Conservation (phyloP, 1,140 invertebrate genomes). For the Agrilus planipennis region DNA sequence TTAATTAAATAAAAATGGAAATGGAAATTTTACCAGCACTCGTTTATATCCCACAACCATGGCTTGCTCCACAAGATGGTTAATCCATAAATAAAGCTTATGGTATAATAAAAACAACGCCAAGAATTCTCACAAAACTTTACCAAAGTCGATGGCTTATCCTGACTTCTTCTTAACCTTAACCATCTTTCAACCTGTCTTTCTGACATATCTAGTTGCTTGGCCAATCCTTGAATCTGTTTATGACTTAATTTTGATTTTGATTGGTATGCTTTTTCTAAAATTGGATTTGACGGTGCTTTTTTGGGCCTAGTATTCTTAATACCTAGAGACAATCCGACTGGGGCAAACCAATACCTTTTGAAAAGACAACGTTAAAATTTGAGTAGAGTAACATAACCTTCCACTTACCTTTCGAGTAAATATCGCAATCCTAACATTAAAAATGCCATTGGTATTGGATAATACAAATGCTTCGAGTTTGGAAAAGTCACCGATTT, state of each 20-base stretch:
- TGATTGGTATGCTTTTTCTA: slow-evolving; percentile 58
- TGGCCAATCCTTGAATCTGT: slow-evolving; percentile 62
- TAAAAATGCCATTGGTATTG: slow-evolving; percentile 67
- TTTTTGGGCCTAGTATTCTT: slow-evolving; percentile 63
- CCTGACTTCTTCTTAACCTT: slow-evolving; percentile 63
- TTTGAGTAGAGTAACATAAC: slow-evolving; percentile 16
- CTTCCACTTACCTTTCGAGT: slow-evolving; percentile 68
- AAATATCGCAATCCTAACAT: slow-evolving; percentile 61
- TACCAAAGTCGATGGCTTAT: slow-evolving; percentile 76
- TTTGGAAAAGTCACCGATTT: slow-evolving; percentile 67
- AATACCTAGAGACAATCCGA: slow-evolving; percentile 65
- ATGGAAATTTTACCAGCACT: slow-evolving; percentile 70
- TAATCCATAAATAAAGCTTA: slow-evolving; percentile 68
- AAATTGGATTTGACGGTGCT: slow-evolving; percentile 51
- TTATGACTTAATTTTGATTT: slow-evolving; percentile 60
- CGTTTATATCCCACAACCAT: slow-evolving; percentile 88
- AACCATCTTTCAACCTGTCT: slow-evolving; percentile 80
- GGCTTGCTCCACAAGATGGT: slow-evolving; percentile 82
- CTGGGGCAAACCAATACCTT: slow-evolving; percentile 64
- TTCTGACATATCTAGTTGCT: slow-evolving; percentile 79
- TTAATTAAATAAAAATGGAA: neutral
- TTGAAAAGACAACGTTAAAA: slow-evolving; percentile 7
- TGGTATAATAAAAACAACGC: slow-evolving; percentile 78
- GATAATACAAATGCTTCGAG: slow-evolving; percentile 67
- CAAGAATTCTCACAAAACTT: slow-evolving; percentile 90